Percentiles rank a stretch among this genome's conserved stretches.
phyloP scores from a whole-genome alignment of 2,797 vertebrate genomes.

The Acomys russatus region DNA sequence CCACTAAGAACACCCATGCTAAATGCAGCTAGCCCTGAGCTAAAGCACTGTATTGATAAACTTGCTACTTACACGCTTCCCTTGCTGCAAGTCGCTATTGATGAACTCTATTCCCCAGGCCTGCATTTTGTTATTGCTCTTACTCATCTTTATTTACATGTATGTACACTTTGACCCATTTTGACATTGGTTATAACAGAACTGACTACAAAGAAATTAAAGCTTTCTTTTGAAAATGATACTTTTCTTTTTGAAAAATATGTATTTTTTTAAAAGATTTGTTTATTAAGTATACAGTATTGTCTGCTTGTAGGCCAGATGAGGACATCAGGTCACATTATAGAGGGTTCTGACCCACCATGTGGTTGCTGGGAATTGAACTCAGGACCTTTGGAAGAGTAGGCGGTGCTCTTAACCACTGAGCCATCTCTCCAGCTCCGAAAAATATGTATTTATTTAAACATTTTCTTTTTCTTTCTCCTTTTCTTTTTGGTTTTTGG shows the following conservation, averaged over 20 bases:
- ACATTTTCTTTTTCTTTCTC: too few species aligned
- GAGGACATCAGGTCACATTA: too few species aligned
- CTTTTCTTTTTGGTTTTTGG: too few species aligned
- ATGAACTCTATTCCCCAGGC: not conserved
- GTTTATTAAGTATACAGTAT: too few species aligned
- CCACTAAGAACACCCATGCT: not conserved
- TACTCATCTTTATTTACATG: not conserved
- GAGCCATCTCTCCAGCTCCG: too few species aligned
- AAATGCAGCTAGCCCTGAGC: not conserved
- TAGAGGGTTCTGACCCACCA: too few species aligned
- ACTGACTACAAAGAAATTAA: not conserved
- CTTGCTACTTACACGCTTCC: not conserved
- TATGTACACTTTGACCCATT: not conserved
- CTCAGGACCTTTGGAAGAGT: too few species aligned
- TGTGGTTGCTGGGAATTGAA: too few species aligned
- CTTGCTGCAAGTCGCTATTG: not conserved
- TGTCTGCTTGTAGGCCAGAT: too few species aligned
- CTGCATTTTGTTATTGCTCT: not conserved
- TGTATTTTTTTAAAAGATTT: too few species aligned
- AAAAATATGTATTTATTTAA: not conserved
- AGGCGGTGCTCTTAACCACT: too few species aligned
- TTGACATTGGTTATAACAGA: not conserved
- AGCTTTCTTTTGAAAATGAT: not conserved
- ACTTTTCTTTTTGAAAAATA: not conserved
- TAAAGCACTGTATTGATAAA: not conserved